phyloP scores from a whole-genome alignment of 2,888 invertebrate genomes.

The Aethes cnicana region DNA sequence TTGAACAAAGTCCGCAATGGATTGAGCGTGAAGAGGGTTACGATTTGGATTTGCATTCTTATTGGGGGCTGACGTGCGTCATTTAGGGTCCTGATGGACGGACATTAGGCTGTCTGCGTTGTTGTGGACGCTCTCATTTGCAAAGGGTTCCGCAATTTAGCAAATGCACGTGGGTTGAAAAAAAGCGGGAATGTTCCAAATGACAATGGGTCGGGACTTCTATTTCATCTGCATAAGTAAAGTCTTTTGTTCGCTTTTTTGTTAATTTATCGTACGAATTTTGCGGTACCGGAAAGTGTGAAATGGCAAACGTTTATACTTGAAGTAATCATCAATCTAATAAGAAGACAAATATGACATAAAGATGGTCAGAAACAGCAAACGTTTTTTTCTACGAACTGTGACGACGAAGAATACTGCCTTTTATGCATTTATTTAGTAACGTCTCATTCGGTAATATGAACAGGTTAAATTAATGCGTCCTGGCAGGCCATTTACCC shows the following conservation, averaged over 20 bases:
- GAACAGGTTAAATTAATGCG: no score
- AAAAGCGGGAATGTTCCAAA: conserved; percentile 60
- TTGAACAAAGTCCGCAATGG: conserved; percentile 43
- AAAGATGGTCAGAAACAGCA: no score
- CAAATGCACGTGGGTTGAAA: conserved; percentile 66
- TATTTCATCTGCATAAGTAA: conserved; percentile 35
- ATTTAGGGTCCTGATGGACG: conserved; percentile 78
- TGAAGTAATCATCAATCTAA: no score
- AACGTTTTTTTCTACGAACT: no score
- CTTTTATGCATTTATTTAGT: no score
- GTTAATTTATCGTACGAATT: background rate
- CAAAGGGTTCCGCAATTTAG: conserved; percentile 71
- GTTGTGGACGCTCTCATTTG: conserved; percentile 72
- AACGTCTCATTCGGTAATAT: no score
- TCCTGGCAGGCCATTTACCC: no score
- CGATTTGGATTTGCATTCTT: conserved; percentile 41
- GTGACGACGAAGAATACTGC: no score
- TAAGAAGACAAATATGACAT: no score
- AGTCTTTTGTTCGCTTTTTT: conserved; percentile 4
- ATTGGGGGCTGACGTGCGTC: conserved; percentile 77
- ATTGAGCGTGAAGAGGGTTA: conserved; percentile 26
- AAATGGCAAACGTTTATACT: no score
- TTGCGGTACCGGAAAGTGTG: no score
- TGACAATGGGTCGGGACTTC: conserved; percentile 42
- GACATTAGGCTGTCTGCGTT: conserved; percentile 78